Conservation (phyloP, 2,113 vertebrate species). For the Atherinomorus stipes region DNA sequence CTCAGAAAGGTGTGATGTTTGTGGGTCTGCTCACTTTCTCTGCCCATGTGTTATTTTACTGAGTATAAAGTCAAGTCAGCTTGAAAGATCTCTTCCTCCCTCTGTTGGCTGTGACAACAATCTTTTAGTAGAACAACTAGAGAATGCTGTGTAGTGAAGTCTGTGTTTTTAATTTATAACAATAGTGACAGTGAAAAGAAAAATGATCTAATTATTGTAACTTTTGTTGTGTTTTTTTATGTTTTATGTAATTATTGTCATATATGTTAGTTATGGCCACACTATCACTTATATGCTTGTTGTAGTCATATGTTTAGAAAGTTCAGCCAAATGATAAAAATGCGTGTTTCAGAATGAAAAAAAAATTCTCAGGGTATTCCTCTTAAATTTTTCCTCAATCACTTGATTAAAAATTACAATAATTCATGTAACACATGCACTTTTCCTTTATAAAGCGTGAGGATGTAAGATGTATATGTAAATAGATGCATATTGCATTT, state of each 20-base stretch:
- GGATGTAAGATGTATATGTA: neutral
- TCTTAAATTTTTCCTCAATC: neutral
- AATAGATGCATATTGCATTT: neutral
- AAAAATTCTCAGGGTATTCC: neutral
- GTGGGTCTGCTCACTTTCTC: constrained; percentile 48
- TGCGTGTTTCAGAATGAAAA: neutral
- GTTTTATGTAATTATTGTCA: neutral
- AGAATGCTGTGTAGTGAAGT: no score
- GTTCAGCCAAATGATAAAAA: neutral
- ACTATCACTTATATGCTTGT: neutral
- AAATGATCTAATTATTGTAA: no score
- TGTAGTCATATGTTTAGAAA: constrained; percentile 4
- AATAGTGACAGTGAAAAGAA: no score
- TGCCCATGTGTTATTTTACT: constrained; percentile 40
- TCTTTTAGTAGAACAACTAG: neutral
- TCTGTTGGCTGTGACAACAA: constrained; percentile 7
- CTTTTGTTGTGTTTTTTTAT: neutral
- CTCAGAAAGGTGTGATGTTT: constrained; percentile 33
- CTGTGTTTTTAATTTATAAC: no score
- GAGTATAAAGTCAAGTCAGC: constrained; percentile 19
- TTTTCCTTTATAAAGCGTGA: neutral
- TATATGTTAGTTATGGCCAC: neutral
- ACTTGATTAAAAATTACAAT: neutral
- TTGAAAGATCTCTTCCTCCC: constrained; percentile 9
- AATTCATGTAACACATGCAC: neutral